Conservation (phyloP, 2,113 vertebrate genomes). For the Amphiprion percula region DNA sequence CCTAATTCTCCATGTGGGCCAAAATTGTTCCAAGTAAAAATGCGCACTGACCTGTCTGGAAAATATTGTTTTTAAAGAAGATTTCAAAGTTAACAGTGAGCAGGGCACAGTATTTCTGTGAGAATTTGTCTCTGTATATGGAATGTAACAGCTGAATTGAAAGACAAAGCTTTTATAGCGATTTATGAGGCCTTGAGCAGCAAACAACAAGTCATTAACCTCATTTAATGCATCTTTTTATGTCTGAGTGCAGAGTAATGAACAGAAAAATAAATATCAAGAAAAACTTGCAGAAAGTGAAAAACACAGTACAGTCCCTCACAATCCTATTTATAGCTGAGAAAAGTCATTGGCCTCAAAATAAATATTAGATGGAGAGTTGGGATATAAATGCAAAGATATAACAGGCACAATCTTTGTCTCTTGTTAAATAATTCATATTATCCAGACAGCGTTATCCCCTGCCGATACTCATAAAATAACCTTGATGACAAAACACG, state of each 20-base stretch:
- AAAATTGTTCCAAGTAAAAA: conserved; percentile 14
- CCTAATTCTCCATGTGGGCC: neutral
- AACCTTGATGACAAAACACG: neutral
- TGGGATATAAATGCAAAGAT: conserved; percentile 41
- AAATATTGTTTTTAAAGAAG: neutral
- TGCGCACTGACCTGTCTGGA: neutral
- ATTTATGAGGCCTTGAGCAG: neutral
- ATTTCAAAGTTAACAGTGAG: neutral
- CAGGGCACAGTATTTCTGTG: neutral
- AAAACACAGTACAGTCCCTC: conserved; percentile 12
- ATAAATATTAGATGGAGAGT: conserved; percentile 40
- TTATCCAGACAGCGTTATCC: neutral
- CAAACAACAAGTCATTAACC: neutral
- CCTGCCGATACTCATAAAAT: neutral
- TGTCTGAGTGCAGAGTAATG: neutral
- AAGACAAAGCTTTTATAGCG: neutral
- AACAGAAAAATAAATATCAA: neutral
- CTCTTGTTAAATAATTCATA: conserved; percentile 36
- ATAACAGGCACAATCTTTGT: conserved; percentile 8
- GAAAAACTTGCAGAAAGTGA: neutral
- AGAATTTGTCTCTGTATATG: neutral
- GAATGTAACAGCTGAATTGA: neutral
- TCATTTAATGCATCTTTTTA: neutral
- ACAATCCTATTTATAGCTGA: conserved; percentile 18
- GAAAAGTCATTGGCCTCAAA: conserved; percentile 14